Percentiles rank a stretch among this genome's conserved stretches.
Conservation (phyloP, 2,797 vertebrate genomes). For the Oryzias sinensis region DNA sequence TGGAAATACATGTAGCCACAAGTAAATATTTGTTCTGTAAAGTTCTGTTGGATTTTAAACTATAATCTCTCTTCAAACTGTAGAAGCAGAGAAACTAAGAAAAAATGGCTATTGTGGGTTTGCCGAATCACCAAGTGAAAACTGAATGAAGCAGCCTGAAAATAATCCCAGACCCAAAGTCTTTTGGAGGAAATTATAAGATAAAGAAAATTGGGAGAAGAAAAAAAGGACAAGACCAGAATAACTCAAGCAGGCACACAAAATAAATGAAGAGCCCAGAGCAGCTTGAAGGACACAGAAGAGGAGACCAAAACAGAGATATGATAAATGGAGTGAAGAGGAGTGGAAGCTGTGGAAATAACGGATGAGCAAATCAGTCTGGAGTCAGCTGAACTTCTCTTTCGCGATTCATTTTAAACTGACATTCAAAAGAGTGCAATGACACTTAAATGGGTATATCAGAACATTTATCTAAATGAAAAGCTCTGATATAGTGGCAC, state of each 20-base stretch:
- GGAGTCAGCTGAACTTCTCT: conserved; percentile 17
- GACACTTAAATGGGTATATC: not conserved
- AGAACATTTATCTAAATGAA: conserved; percentile 2
- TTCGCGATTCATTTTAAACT: not conserved
- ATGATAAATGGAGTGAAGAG: conserved; percentile 11
- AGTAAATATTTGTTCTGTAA: too few relatives aligned
- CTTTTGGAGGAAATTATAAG: conserved; percentile 21
- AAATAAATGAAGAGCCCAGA: conserved; percentile 1
- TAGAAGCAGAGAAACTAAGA: conserved; percentile 17
- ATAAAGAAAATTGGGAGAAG: conserved; percentile 19
- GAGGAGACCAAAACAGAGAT: not conserved
- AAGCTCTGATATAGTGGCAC: too few relatives aligned
- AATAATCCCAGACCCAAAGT: conserved; percentile 25
- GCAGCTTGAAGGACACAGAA: conserved; percentile 1
- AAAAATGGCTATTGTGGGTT: conserved; percentile 7
- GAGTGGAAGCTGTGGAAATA: conserved; percentile 27
- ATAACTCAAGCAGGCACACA: conserved; percentile 1
- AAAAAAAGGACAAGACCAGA: not conserved
- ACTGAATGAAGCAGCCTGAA: conserved; percentile 23
- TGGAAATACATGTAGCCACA: too few relatives aligned
- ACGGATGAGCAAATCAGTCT: conserved; percentile 23
- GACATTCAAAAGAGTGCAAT: conserved; percentile 2
- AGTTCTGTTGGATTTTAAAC: not conserved
- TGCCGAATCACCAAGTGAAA: conserved; percentile 12
- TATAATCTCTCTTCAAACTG: conserved; percentile 1